Percentiles rank a stretch among this genome's conserved stretches.
phyloP scores from a whole-genome alignment of 2,113 vertebrate species.

The Platichthys stellatus region DNA sequence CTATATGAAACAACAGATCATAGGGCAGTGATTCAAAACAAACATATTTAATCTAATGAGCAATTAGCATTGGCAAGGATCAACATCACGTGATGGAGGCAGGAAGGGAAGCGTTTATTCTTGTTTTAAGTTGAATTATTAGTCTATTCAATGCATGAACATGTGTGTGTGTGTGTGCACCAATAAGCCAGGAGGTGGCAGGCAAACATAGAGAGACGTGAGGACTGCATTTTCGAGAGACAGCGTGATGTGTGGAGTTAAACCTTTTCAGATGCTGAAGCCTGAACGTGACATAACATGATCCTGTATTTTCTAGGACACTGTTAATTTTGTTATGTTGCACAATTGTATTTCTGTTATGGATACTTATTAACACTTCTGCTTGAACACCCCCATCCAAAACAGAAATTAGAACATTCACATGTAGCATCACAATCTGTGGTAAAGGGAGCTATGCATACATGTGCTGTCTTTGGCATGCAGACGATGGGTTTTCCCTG shows the following conservation, averaged over 20 bases:
- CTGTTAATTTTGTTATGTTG: not conserved
- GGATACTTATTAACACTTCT: not conserved
- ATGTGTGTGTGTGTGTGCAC: slow-evolving; percentile 18
- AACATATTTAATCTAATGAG: too few species aligned
- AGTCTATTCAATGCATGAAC: too few species aligned
- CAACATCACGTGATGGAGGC: too few species aligned
- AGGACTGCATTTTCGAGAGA: not conserved
- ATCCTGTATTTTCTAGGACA: not conserved
- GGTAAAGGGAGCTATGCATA: slow-evolving; percentile 14
- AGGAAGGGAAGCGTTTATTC: too few species aligned
- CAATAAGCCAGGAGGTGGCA: slow-evolving; percentile 72
- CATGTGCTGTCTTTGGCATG: slow-evolving; percentile 21
- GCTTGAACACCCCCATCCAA: not conserved
- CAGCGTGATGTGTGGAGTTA: not conserved
- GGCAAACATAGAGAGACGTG: slow-evolving; percentile 25
- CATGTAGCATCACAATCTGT: slow-evolving; percentile 14
- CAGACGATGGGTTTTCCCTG: not conserved
- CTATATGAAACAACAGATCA: too few species aligned
- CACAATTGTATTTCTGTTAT: not conserved
- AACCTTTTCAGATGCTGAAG: not conserved
- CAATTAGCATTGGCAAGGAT: too few species aligned
- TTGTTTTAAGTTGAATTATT: too few species aligned
- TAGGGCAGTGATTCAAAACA: too few species aligned
- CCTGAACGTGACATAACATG: not conserved
- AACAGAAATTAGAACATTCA: not conserved